Conservation (phyloP, 1,140 invertebrate species). For the Teleopsis dalmanni region DNA sequence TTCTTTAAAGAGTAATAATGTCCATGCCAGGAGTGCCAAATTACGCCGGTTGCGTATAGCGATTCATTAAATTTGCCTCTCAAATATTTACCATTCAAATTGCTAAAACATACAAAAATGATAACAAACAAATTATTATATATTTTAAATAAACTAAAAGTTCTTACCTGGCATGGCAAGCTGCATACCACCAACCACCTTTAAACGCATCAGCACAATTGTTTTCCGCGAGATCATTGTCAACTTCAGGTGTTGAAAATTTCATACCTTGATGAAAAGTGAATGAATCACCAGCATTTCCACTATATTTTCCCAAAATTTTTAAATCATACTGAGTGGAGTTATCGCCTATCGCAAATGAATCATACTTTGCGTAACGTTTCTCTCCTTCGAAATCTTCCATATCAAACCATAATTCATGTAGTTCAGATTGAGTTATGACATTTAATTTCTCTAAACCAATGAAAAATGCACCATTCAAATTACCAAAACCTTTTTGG, state of each 20-base stretch:
- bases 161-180: constrained; percentile 24
- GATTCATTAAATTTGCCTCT: background rate
- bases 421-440: constrained; percentile 50
- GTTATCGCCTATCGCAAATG: constrained; percentile 56
- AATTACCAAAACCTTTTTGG: constrained; percentile 53
- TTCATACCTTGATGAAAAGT: constrained; percentile 57
- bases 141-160: background rate
- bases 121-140: background rate
- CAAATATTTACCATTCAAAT: constrained; percentile 15
- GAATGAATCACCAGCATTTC: constrained; percentile 59
- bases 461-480: constrained; percentile 54
- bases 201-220: constrained; percentile 57
- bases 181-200: constrained; percentile 58
- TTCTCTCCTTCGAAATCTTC: constrained; percentile 49
- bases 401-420: constrained; percentile 54
- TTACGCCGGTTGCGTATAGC: constrained; percentile 11
- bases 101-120: constrained; percentile 6
- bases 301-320: constrained; percentile 54
- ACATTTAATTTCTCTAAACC: constrained; percentile 50
- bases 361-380: constrained; percentile 51
- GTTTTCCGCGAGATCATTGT: constrained; percentile 59
- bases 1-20: constrained; percentile 15
- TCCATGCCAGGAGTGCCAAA: constrained; percentile 19
- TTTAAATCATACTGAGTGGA: constrained; percentile 55
- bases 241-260: constrained; percentile 61